A percentile compares a stretch with the other conserved stretches of the same genome.
Conservation (phyloP, 2,888 invertebrate genomes). For the Dioctria linearis region DNA sequence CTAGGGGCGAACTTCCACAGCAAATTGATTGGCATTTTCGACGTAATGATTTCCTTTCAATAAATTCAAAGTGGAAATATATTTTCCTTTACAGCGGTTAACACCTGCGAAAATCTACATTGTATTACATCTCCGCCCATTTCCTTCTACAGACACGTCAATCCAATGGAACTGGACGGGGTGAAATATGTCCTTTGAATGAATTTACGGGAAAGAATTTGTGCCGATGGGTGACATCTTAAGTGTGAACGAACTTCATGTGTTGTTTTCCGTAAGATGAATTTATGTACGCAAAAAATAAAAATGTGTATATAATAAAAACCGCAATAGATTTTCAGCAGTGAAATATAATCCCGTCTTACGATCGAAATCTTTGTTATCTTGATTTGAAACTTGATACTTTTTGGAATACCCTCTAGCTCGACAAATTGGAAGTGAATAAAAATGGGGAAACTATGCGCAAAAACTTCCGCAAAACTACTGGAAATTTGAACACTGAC, state of each 20-base stretch:
- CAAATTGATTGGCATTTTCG: slow-evolving; percentile 45
- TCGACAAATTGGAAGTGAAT: slow-evolving; percentile 13
- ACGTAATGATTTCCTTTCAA: slow-evolving; percentile 51
- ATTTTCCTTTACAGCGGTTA: slow-evolving; percentile 49
- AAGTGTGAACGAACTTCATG: not conserved
- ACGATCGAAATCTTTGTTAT: not conserved
- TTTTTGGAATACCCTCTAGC: not conserved
- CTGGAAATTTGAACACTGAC: slow-evolving; percentile 14
- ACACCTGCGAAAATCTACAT: slow-evolving; percentile 54
- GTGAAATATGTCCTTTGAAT: not conserved
- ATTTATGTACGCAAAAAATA: not conserved
- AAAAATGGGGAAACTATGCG: not conserved
- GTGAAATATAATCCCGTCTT: not conserved
- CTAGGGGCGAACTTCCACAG: not conserved
- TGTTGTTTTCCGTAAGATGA: not conserved
- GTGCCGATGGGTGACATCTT: not conserved
- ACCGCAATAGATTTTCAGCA: not conserved
- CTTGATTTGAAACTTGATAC: slow-evolving; percentile 2
- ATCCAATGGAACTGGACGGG: not conserved
- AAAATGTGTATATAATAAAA: not conserved
- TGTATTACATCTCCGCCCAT: not conserved
- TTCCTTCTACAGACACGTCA: not conserved
- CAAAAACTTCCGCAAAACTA: not conserved
- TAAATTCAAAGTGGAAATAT: slow-evolving; percentile 52
- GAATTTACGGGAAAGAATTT: not conserved